Percentiles rank a stretch among this genome's conserved stretches.
Evolutionary conservation across 2,888 invertebrate genomes (phyloP).

Genomic region (Epicampocera succincta): DNA sequence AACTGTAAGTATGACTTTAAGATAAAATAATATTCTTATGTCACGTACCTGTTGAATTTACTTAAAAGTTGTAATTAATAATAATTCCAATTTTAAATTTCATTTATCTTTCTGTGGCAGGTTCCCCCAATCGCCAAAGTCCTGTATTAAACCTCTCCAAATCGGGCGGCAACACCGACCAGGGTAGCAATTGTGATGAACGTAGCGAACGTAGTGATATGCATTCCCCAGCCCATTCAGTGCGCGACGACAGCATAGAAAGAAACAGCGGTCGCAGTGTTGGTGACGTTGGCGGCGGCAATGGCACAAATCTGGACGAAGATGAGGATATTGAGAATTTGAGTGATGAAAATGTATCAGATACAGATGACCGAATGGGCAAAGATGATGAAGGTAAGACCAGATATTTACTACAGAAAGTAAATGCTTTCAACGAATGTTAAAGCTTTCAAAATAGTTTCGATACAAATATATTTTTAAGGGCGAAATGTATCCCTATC

Average conservation of each 20-base stretch:
- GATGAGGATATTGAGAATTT: conserved; percentile 88
- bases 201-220: conserved; percentile 85
- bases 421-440: too few relatives aligned
- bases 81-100: too few relatives aligned
- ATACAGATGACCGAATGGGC: conserved; percentile 86
- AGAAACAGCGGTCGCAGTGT: conserved; percentile 73
- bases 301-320: conserved; percentile 73
- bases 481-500: too few relatives aligned
- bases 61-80: too few relatives aligned
- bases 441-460: too few relatives aligned
- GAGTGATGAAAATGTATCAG: conserved; percentile 92
- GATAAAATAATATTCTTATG: too few relatives aligned
- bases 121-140: conserved; percentile 93
- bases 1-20: conserved; percentile 85
- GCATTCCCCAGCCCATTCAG: conserved; percentile 84
- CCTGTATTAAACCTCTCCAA: conserved; percentile 95
- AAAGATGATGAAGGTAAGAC: conserved; percentile 83
- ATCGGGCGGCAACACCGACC: conserved; percentile 87
- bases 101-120: conserved; percentile 74
- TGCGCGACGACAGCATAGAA: conserved; percentile 79
- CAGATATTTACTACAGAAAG: too few relatives aligned
- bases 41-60: too few relatives aligned
- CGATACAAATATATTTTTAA: too few relatives aligned
- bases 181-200: conserved; percentile 85
- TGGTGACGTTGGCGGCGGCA: conserved; percentile 74